Evolutionary conservation across 2,888 invertebrate genomes (phyloP), one percentile per base, ranked within the genome.

Genomic region (Pterostichus madidus): DNA sequence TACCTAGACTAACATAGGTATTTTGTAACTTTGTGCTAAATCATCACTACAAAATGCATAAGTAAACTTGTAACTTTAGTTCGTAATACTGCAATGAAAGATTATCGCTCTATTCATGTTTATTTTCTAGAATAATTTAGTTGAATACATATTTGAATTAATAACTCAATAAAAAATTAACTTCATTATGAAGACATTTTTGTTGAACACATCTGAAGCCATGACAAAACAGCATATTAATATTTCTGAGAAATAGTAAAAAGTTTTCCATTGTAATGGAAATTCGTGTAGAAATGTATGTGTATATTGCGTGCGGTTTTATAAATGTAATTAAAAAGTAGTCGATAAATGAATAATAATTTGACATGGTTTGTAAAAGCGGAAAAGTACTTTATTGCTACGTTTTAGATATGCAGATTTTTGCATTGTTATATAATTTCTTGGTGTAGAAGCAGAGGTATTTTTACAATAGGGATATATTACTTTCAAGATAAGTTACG

Each of bases 311-410:
- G 68, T 71, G 68, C 5, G 32, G 64, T 71, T 17, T 44, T 44
- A 71, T 13, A 71, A 17, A 71, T 11, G 68, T 71, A 44, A 71
- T 71, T 71, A 71, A 71, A 71, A 44, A 39, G 15, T 10, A 44
- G 39, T 71, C 68, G 44, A 71, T 71, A 44, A 71, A 39, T 71
- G 68, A 71, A 71, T 71, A 71, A 44, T 71, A 71, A 71, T 71
- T 44, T 24, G 68, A 44, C 44, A 44, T 71, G 68, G 17, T 71
- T 71, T 71, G 44, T 71, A 15, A 44, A 5, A 24, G 44, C 68
- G 68, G 68, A 71, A 71, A 71, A 71, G 15, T 71, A 71, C 44
- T 71, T 71, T 44, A 15, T 44, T 71, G 24, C 68, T 17, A 6
- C 15, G 39, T 7, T 64, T 71, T 71, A 71, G 44, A 71, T 71